Conservation (phyloP, 2,888 invertebrate species). For the Macrosiphum euphorbiae region DNA sequence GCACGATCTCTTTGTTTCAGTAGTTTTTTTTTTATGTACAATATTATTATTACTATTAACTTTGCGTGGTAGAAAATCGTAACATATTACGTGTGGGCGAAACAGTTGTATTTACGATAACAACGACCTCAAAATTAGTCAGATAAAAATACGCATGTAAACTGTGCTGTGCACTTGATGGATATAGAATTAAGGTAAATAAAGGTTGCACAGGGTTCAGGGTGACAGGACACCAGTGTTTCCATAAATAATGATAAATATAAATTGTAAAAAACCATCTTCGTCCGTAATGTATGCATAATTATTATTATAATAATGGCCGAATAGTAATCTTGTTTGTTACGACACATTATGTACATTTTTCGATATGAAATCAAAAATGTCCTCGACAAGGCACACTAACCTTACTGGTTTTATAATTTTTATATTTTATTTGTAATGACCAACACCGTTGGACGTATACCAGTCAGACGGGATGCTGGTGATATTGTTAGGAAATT, state of each 20-base stretch:
- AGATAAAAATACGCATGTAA: conserved; percentile 7
- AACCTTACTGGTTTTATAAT: conserved; percentile 47
- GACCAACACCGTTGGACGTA: conserved; percentile 9
- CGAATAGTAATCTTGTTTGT: conserved; percentile 46
- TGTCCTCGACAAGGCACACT: conserved; percentile 62
- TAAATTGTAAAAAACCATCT: conserved; percentile 29
- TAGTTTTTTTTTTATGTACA: conserved; percentile 17
- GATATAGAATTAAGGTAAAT: conserved; percentile 26
- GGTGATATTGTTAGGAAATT: conserved; percentile 23
- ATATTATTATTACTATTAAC: conserved; percentile 26
- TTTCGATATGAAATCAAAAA: conserved; percentile 55
- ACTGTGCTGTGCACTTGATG: not conserved
- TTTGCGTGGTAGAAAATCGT: conserved; percentile 49
- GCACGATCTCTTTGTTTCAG: conserved; percentile 63
- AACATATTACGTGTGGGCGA: conserved; percentile 35
- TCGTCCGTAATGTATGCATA: conserved; percentile 42
- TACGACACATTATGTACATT: conserved; percentile 31
- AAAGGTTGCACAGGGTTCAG: conserved; percentile 58
- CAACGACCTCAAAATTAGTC: conserved; percentile 53
- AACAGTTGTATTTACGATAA: conserved; percentile 53
- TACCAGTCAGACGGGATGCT: conserved; percentile 16
- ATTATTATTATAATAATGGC: conserved; percentile 56
- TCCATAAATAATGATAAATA: conserved; percentile 57
- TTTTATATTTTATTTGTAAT: conserved; percentile 41
- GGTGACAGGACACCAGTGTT: conserved; percentile 47